A percentile compares a stretch with the other conserved stretches of the same genome.
Evolutionary conservation across 2,113 vertebrate species (phyloP).

Genomic region (Scolopax mira): DNA sequence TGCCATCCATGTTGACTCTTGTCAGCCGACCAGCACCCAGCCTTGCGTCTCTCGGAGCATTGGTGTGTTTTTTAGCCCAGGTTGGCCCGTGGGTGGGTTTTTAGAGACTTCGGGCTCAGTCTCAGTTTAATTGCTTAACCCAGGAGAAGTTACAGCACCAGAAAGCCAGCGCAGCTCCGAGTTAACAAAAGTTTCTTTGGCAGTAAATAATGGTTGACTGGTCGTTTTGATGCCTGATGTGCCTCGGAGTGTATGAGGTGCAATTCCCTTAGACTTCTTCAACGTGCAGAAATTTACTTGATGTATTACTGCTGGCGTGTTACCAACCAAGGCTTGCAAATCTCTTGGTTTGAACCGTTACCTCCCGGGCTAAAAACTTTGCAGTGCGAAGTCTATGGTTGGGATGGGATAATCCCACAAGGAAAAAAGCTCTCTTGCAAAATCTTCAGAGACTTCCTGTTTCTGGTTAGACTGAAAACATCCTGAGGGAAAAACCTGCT

Average conservation of each 20-base stretch:
- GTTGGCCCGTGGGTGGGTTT: not conserved
- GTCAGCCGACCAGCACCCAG: not conserved
- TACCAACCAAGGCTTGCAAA: not conserved
- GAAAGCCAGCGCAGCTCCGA: not conserved
- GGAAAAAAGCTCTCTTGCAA: not conserved
- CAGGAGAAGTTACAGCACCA: not conserved
- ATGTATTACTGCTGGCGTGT: not conserved
- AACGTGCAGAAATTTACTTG: not conserved
- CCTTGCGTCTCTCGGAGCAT: accelerated
- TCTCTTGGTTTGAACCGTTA: not conserved
- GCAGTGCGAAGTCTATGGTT: not conserved
- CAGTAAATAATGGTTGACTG: not conserved
- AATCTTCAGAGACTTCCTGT: slow-evolving; percentile 13
- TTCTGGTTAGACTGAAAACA: slow-evolving; percentile 51
- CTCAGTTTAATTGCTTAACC: not conserved
- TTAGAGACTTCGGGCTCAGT: not conserved
- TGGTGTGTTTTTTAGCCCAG: not conserved
- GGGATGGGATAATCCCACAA: slow-evolving; percentile 10
- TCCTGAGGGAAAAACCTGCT: slow-evolving; percentile 41
- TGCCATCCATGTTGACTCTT: not conserved
- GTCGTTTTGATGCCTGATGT: not conserved
- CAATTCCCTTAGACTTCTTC: not conserved
- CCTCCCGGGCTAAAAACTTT: not conserved
- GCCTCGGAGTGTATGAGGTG: not conserved
- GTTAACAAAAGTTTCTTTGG: not conserved